phyloP scores from a whole-genome alignment of 2,888 invertebrate species.

The Tetanocera ferruginea region DNA sequence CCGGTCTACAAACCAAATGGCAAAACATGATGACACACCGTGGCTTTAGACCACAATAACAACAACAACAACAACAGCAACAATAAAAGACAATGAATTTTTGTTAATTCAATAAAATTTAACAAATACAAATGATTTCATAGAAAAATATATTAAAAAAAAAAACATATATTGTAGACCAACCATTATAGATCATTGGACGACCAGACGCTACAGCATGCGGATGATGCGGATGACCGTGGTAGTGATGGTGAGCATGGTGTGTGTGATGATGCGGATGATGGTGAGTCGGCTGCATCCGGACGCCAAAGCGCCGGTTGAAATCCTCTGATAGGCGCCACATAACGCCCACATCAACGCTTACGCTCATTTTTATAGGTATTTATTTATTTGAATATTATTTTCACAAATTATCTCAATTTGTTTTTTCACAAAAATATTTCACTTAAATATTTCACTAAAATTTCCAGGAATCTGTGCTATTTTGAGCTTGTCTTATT shows the following conservation, averaged over 20 bases:
- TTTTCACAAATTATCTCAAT: slow-evolving; percentile 26
- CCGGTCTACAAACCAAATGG: background rate
- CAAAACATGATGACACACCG: background rate
- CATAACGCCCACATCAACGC: slow-evolving; percentile 71
- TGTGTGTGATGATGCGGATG: slow-evolving; percentile 53
- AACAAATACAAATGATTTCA: background rate
- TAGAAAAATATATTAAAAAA: background rate
- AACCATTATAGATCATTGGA: slow-evolving; percentile 66
- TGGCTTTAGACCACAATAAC: background rate
- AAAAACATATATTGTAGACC: slow-evolving; percentile 10
- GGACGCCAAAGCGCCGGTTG: slow-evolving; percentile 69
- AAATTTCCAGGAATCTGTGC: slow-evolving; percentile 25
- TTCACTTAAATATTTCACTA: slow-evolving; percentile 22
- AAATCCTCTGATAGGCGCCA: slow-evolving; percentile 71
- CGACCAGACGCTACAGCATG: slow-evolving; percentile 52
- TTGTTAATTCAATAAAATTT: background rate
- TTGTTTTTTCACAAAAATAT: background rate
- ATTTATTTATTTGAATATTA: slow-evolving; percentile 14
- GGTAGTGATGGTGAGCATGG: slow-evolving; percentile 46
- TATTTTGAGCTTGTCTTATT: slow-evolving; percentile 34
- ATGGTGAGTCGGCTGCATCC: slow-evolving; percentile 65
- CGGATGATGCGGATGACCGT: slow-evolving; percentile 47
- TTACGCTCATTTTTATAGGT: slow-evolving; percentile 65
- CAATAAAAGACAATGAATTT: background rate
- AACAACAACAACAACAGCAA: background rate